Base-by-base conservation (phyloP, 2,888 invertebrate species). In the Chalcis sispes region DNA sequence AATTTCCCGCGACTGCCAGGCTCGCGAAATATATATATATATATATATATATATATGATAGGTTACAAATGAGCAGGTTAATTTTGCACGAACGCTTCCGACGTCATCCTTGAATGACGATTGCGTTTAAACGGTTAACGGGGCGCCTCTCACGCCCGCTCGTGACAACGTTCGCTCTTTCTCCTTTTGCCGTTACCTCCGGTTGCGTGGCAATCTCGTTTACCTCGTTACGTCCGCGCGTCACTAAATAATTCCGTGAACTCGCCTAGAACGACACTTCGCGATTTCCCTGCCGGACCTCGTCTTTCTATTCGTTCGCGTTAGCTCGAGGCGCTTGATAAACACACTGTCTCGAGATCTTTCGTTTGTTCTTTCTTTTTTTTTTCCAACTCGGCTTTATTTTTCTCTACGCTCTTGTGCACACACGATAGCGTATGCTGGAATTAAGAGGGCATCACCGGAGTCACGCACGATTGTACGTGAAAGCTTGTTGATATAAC, bases 71-170 rank as follows among this genome's bases (percentile, higher is more conserved):
- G 5, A 58, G 18, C 5, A 23, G 40, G 20, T 71, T 71, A 71
- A 71, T 61, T 62, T 61, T 61, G 52, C 59, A 50, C 50, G 52
- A 70, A 50, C 50, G 52, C 61, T 61, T 61, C 70, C 52, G 70
- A 61, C 61, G 52, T 71, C 70, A 42, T 59, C 50, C 23, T n/a
- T 13, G 52, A 71, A 71, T 52, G 48, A 62, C 42, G 36, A 42
- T 52, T 52, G 27, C 50, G 52, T 20, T 42, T 32, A 36, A 10
- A 25, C n/a, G n/a, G n/a, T 15, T 36, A 69, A 36, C 13, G 58
- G n/a, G n/a, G 23, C 56, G 42, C 54, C 42, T 50, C 1, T 15
- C n/a, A 42, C 1, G 10, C 15, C 1, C 1, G 5, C 20, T 20
- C 46, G 13, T 13, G 13, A 7, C n/a, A 7, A 2, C 15, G 18